A percentile compares a stretch with the other conserved stretches of the same genome.
Evolutionary conservation across 2,888 invertebrate genomes (phyloP).

Genomic region (Acanthosepion pharaonis): DNA sequence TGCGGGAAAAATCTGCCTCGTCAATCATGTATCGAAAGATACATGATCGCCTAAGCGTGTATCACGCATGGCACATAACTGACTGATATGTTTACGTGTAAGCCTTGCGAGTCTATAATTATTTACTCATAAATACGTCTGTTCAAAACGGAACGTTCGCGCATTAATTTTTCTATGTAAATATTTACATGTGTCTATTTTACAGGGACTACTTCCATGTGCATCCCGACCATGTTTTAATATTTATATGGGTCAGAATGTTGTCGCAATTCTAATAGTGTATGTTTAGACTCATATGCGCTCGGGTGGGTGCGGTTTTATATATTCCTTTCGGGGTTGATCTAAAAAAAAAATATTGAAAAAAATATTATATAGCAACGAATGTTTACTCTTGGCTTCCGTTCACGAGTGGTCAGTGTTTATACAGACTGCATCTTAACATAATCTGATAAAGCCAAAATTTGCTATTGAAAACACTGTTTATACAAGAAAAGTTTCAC

Average conservation of each 20-base stretch:
- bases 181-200: neutral
- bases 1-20: no score
- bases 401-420: neutral
- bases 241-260: neutral
- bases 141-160: neutral
- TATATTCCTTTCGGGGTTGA: neutral
- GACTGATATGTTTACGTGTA: neutral
- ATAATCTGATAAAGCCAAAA: neutral
- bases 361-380: neutral
- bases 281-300: neutral
- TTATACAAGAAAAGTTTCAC: neutral
- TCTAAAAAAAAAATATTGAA: neutral
- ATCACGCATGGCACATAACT: no score
- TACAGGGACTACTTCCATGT: neutral
- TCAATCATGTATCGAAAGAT: no score
- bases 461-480: neutral
- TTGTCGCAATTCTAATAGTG: neutral
- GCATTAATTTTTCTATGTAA: neutral
- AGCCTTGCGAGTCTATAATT: neutral
- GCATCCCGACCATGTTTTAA: neutral
- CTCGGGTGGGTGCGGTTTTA: neutral
- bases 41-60: no score
- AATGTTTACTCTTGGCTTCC: neutral
- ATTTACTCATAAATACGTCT: neutral
- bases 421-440: neutral